Evolutionary conservation across 35 echinoderm and acorn worm species (phyloP), one percentile per base, ranked within the genome.

Genomic region (Heliocidaris tuberculata): DNA sequence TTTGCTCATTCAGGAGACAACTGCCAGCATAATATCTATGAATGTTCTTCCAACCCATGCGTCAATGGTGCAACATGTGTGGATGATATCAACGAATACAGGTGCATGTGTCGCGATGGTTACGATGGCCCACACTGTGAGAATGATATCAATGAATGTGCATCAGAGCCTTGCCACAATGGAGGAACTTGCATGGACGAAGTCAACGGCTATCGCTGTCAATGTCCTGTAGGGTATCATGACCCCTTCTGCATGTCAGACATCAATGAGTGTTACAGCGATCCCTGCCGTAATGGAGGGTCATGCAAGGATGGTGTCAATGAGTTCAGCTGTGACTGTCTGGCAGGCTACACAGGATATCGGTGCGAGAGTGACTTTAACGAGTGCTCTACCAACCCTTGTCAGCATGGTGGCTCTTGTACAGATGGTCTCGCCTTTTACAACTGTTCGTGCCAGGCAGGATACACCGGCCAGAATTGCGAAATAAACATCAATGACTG

Each of bases 381-480:
- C 27, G 97, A 99, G 65, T 99, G 98, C 31, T 48, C 88, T 12
- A 97, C 98, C 29, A 99, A 99, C 90, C 98, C 98, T 0, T 99
- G 98, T 56, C 97, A 96, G 85, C 97, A 99, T 59, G 97, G 96
- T 19, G 98, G 96, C 19, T 32, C 30, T 2, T 99, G 98, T 42
- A 93, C 87, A 6, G 85, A 93, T 50, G 90, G 52, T 7, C 60
- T 96, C 17, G 95, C 97, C 86, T 95, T 56, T 85, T 99, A 95
- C 90, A 42, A 65, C 27, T 99, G 98, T 86, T 30, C 21, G 1
- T 99, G 98, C 60, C 48, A 31, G 7, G 70, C 94, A 7, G 98
- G 98, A 1, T 99, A 97, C 92, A 93, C 85, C 12, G 98, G 98
- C 8, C 59, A 87, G 85, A 97, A 96, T 42, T 99, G 98, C 47